A percentile compares a stretch with the other conserved stretches of the same genome.
These are phyloP conservation scores for Quiscalus mexicanus DNA, from an alignment of 2,113 vertebrate species.

Conservation along the genomic window DNA sequence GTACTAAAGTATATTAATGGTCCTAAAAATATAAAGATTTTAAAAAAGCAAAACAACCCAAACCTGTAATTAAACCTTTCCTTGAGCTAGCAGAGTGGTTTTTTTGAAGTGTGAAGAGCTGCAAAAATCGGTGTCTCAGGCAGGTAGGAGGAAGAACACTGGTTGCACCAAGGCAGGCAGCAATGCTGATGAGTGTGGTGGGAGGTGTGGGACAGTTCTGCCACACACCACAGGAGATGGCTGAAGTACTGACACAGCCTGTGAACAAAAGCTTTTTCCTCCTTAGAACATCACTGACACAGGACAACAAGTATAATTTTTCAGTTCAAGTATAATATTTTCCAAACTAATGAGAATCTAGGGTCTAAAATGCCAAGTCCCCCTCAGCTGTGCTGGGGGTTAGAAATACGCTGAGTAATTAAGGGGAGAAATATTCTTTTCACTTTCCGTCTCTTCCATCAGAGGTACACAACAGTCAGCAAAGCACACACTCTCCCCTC, in stretches of 20 bases:
- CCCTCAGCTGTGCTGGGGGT: background rate
- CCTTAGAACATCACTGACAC: background rate
- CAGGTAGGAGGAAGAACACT: background rate
- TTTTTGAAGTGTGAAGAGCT: background rate
- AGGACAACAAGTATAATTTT: background rate
- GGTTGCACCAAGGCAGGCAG: background rate
- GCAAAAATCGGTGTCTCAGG: background rate
- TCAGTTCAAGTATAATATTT: background rate
- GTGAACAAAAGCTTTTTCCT: background rate
- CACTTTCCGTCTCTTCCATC: background rate
- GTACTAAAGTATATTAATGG: background rate
- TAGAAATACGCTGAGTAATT: background rate
- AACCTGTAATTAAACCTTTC: conserved; percentile 1
- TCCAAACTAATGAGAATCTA: background rate
- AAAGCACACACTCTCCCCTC: background rate
- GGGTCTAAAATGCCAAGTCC: background rate
- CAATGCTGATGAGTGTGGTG: background rate
- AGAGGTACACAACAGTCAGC: background rate
- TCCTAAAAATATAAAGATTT: background rate
- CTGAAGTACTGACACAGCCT: background rate
- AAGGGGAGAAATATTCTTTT: background rate
- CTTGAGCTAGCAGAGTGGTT: background rate
- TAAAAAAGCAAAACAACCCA: background rate
- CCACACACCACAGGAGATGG: background rate
- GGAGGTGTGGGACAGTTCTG: background rate